Percentiles rank a stretch among this genome's conserved stretches.
phyloP scores from a whole-genome alignment of 1,140 invertebrate genomes.

The Dryas iulia region DNA sequence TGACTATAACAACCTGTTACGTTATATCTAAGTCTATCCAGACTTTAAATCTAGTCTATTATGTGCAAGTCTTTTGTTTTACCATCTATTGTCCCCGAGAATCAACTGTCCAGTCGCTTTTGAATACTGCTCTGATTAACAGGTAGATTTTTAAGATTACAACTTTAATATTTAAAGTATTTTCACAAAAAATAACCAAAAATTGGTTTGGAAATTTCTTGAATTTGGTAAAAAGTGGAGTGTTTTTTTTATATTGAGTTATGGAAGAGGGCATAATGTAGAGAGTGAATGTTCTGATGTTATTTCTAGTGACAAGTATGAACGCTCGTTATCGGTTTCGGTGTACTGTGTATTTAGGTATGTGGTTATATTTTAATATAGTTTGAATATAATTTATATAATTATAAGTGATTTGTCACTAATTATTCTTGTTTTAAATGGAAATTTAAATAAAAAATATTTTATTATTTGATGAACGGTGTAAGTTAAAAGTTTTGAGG shows the following conservation, averaged over 20 bases:
- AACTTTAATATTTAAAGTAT: background rate
- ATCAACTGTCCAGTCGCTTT: background rate
- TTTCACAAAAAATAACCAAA: background rate
- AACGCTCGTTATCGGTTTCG: constrained; percentile 24
- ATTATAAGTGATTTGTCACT: too few species aligned
- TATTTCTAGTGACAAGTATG: constrained; percentile 27
- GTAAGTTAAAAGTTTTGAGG: too few species aligned
- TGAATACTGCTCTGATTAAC: background rate
- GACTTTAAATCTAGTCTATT: background rate
- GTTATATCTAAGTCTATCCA: background rate
- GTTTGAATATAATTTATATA: too few species aligned
- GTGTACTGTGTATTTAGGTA: constrained; percentile 21
- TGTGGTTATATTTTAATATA: background rate
- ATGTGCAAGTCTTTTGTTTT: background rate
- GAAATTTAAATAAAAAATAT: too few species aligned
- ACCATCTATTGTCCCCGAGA: background rate
- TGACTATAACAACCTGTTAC: background rate
- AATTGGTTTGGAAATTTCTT: background rate
- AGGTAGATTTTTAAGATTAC: background rate
- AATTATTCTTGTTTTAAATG: too few species aligned
- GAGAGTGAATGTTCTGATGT: background rate
- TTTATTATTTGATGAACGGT: too few species aligned
- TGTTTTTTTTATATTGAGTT: background rate
- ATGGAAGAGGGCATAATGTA: background rate
- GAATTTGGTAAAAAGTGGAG: background rate